Evolutionary conservation across 2,113 vertebrate species (phyloP), one percentile per base, ranked within the genome.

Genomic region (Helogale parvula): DNA sequence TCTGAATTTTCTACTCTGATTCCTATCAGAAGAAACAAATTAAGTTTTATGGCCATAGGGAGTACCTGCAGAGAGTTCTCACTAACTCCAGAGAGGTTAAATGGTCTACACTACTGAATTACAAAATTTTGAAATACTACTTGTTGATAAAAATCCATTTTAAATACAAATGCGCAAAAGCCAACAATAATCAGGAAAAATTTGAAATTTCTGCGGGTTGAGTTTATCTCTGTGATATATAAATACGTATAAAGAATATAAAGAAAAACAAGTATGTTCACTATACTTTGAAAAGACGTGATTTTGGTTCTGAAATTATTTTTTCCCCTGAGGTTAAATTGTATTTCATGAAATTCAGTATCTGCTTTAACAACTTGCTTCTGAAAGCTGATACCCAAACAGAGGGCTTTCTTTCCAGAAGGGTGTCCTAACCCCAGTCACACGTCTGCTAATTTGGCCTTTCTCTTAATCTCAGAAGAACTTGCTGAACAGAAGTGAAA

Each of bases 381-480:
- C 97, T 98, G 98, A 98, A 99, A 99, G 97, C 98, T 98, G 98
- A 99, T 98, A 98, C 97, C 98, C 98, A 98, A 98, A 98, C 98
- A 99, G 96, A 98, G 98, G 29, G 96, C 98, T 98, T 98, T 98
- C 98, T 99, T 98, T 98, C 82, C 97, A 97, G 98, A 98, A 98
- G 97, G 98, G 98, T 98, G 98, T 98, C 98, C 98, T 99, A 99
- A 99, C 99, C 98, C 97, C 98, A 98, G 98, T 98, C 98, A 99
- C 98, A 99, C 97, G 93, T 98, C 98, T 98, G 98, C 99, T 99
- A 99, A 99, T 99, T 99, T 99, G 98, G 97, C 98, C 98, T 99
- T 99, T 99, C 98, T 99, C 98, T 99, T 99, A 99, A 99, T 99
- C 99, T 99, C 98, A 52, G 52, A 98, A 98, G 98, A 99, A 99